These are phyloP conservation scores for Dendrolimus houi DNA, from an alignment of 2,888 invertebrate species.

Conservation along the genomic window DNA sequence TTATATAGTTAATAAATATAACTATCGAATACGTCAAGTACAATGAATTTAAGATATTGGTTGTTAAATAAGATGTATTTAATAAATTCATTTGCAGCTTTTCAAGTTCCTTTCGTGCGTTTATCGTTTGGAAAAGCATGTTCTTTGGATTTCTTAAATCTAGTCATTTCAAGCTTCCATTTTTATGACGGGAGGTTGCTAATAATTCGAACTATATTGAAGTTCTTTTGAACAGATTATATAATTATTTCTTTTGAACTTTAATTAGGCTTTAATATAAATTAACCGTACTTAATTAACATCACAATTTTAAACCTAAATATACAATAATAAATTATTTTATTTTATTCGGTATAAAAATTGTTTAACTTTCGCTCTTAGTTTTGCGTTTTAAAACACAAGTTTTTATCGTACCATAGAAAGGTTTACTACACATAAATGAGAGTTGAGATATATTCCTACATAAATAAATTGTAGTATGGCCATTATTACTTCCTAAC, in stretches of 20 bases:
- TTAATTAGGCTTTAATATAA: constrained; percentile 19
- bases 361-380: too few relatives aligned
- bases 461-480: too few relatives aligned
- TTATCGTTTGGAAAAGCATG: constrained; percentile 31
- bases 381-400: too few relatives aligned
- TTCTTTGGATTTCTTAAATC: constrained; percentile 48
- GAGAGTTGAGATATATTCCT: too few relatives aligned
- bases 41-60: constrained; percentile 35
- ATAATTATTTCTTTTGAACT: constrained; percentile 44
- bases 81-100: background rate
- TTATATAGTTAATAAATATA: too few relatives aligned
- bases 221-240: constrained; percentile 37
- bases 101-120: constrained; percentile 53
- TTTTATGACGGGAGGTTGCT: constrained; percentile 9
- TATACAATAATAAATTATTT: background rate
- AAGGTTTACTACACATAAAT: too few relatives aligned
- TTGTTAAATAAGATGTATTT: too few relatives aligned
- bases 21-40: constrained; percentile 24
- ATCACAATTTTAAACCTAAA: constrained; percentile 1
- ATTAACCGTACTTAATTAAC: constrained; percentile 2
- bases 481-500: too few relatives aligned
- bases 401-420: too few relatives aligned
- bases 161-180: constrained; percentile 62
- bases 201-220: constrained; percentile 15
- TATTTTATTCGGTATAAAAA: too few relatives aligned